Base-by-base conservation (phyloP, 2,888 invertebrate genomes). In the Nymphalis c-album region DNA sequence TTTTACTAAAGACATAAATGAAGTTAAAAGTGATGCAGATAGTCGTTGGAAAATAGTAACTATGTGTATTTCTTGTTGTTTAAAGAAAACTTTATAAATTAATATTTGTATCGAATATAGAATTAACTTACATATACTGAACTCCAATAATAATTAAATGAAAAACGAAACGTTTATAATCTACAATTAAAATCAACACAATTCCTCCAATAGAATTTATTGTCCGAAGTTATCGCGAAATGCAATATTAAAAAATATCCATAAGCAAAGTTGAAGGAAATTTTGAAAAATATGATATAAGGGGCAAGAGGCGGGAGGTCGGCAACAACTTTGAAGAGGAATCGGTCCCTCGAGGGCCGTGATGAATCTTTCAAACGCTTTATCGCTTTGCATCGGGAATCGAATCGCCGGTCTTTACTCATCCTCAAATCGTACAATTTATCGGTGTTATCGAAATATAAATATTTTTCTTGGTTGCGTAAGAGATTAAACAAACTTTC, bases 331-430 rank as follows among this genome's bases (percentile, higher is more conserved):
- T 90, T 77, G 85, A 85, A 86, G 87, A 91, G 85, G 80, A 86
- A 91, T 91, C 80, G 88, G 79, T 81, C 91, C 85, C 89, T 74
- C 70, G 88, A 85, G 90, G 80, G 85, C 82, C 77, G 83, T 87
- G 90, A 91, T 91, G 91, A 91, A 91, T 90, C 89, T 89, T 89
- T 88, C 86, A 87, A 87, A 87, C 89, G 87, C 84, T 89, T 90
- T 90, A 89, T 89, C 89, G 88, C 82, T 85, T 83, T 83, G 85
- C 85, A 87, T 86, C 85, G 82, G 78, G 85, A 87, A 85, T 87
- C 87, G 86, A 88, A 88, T 84, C 84, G 81, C 75, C 77, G 76
- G 83, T 84, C 81, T 84, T 80, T 76, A 76, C 75, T 75, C 71
- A 73, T 73, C 71, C 71, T 72, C 67, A 69, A 63, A 53, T 63